These are phyloP conservation scores for Callospermophilus lateralis DNA, from an alignment of 2,113 vertebrate species.

Conservation along the genomic window DNA sequence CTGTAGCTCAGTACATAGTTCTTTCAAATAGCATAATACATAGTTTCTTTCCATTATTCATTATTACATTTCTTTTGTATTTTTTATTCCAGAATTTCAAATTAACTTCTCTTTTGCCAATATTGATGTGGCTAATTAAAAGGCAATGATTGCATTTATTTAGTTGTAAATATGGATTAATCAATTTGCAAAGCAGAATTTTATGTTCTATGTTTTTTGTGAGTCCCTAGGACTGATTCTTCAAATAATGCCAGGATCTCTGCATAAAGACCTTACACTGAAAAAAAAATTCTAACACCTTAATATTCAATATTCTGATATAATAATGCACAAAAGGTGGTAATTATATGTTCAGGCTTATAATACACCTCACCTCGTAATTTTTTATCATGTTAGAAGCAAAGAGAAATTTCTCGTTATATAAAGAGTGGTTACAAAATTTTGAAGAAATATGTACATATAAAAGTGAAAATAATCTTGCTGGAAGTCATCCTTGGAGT, in stretches of 20 bases:
- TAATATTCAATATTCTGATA: background rate
- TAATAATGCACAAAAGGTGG: background rate
- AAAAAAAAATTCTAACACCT: background rate
- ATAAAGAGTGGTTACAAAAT: background rate
- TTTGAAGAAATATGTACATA: background rate
- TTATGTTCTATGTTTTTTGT: background rate
- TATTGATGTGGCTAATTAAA: constrained; percentile 10
- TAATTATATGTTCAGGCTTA: background rate
- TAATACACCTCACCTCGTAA: fast-evolving
- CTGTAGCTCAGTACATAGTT: background rate
- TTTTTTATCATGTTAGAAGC: background rate
- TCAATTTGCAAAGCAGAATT: constrained; percentile 1
- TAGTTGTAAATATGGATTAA: background rate
- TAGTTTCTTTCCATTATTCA: background rate
- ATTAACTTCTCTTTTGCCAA: background rate
- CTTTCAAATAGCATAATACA: background rate
- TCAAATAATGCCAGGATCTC: background rate
- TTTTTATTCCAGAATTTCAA: constrained; percentile 42
- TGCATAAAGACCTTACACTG: background rate
- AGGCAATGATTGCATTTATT: constrained; percentile 37
- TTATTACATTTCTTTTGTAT: constrained; percentile 31
- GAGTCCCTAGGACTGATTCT: background rate
- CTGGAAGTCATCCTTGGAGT: background rate
- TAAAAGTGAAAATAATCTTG: background rate
- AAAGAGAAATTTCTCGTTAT: background rate